Conservation (phyloP, 64 coral and sea anemone species). For the Acropora tenuis region DNA sequence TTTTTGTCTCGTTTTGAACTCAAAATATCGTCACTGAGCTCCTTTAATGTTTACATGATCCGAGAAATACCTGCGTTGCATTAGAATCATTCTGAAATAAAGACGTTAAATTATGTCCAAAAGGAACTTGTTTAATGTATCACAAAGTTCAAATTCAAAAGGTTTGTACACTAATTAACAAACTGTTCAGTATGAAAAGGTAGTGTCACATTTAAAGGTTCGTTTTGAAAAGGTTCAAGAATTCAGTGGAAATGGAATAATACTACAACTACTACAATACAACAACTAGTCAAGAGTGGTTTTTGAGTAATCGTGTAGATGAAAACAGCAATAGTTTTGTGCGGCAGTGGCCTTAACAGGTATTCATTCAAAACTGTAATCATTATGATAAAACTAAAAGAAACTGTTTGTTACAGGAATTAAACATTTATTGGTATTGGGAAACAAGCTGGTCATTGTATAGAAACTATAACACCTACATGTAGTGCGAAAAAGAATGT, state of each 20-base stretch:
- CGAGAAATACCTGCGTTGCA: neutral
- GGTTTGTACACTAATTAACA: neutral
- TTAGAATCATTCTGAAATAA: neutral
- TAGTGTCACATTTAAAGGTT: neutral
- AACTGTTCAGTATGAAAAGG: neutral
- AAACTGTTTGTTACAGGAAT: neutral
- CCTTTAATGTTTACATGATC: neutral
- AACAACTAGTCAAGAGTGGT: neutral
- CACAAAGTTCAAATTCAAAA: neutral
- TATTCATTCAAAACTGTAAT: neutral
- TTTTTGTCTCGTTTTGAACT: too few relatives aligned
- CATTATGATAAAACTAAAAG: neutral
- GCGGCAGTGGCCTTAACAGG: neutral
- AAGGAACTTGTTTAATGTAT: neutral
- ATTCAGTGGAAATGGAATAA: neutral
- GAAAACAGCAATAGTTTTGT: too few relatives aligned
- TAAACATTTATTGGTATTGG: neutral
- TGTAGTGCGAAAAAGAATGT: neutral
- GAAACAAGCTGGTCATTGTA: neutral
- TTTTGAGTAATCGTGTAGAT: neutral
- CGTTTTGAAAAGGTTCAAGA: neutral
- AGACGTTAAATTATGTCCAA: neutral
- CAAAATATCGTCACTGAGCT: too few relatives aligned
- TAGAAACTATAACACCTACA: neutral
- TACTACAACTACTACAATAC: neutral